Conservation (phyloP, 2,113 vertebrate species). For the Myiozetetes cayanensis region DNA sequence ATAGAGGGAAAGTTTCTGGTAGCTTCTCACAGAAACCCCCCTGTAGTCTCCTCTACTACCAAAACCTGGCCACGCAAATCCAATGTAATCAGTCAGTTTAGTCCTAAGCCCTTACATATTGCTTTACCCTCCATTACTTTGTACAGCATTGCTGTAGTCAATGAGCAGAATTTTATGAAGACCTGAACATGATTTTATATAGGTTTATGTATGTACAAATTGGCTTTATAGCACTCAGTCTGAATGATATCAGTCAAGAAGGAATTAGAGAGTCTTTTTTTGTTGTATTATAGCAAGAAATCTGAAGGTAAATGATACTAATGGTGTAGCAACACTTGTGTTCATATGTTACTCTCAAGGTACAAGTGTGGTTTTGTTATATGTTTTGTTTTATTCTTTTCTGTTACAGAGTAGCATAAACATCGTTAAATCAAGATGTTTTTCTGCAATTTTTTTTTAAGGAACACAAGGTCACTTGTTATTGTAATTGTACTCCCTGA, state of each 20-base stretch:
- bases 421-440: background rate
- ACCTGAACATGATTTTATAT: background rate
- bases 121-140: background rate
- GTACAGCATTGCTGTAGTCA: background rate
- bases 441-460: background rate
- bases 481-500: background rate
- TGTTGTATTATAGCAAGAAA: background rate
- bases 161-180: constrained; percentile 25
- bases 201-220: background rate
- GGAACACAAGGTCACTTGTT: background rate
- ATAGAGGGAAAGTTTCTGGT: background rate
- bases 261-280: background rate
- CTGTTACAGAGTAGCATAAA: background rate
- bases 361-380: background rate
- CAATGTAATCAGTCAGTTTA: background rate
- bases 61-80: background rate
- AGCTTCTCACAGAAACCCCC: background rate
- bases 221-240: background rate
- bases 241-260: background rate
- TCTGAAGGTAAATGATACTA: background rate
- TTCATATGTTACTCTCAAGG: background rate
- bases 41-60: background rate
- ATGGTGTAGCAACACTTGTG: background rate
- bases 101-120: constrained; percentile 4
- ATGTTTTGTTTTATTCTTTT: background rate